A percentile compares a stretch with the other conserved stretches of the same genome.
Evolutionary conservation across 2,888 invertebrate genomes (phyloP).

Genomic region (Pollenia labialis): DNA sequence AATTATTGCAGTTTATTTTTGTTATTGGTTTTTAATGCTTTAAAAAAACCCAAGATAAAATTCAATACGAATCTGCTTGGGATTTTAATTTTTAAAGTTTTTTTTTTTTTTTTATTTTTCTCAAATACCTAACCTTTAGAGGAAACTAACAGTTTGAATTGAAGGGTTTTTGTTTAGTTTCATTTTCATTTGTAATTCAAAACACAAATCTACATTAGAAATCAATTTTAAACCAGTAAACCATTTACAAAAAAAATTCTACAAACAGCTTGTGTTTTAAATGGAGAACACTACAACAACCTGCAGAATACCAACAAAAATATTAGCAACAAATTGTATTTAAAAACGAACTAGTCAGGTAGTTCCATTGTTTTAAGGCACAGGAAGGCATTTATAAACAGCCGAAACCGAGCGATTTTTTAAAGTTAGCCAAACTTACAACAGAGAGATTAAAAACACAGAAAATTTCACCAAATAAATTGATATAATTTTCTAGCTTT

Average conservation of each 20-base stretch:
- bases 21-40: slow-evolving; percentile 8
- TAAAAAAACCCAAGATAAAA: slow-evolving; percentile 22
- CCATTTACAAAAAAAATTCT: neutral
- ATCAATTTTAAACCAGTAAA: slow-evolving; percentile 49
- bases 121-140: neutral
- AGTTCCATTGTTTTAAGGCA: neutral
- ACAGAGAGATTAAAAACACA: no score
- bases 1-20: neutral
- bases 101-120: neutral
- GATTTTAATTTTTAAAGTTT: slow-evolving; percentile 1
- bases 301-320: neutral
- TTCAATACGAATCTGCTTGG: slow-evolving; percentile 19
- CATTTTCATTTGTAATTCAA: slow-evolving; percentile 62
- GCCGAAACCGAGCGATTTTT: no score
- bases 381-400: no score
- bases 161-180: slow-evolving; percentile 23
- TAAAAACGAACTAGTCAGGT: neutral
- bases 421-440: no score
- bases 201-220: slow-evolving; percentile 58
- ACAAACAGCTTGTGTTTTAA: slow-evolving; percentile 19
- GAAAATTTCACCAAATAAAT: no score
- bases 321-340: slow-evolving; percentile 45
- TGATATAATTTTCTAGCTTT: no score
- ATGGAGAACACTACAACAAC: neutral
- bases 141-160: slow-evolving; percentile 20